Conservation (phyloP, 2,113 vertebrate species). For the Apeltes quadracus region DNA sequence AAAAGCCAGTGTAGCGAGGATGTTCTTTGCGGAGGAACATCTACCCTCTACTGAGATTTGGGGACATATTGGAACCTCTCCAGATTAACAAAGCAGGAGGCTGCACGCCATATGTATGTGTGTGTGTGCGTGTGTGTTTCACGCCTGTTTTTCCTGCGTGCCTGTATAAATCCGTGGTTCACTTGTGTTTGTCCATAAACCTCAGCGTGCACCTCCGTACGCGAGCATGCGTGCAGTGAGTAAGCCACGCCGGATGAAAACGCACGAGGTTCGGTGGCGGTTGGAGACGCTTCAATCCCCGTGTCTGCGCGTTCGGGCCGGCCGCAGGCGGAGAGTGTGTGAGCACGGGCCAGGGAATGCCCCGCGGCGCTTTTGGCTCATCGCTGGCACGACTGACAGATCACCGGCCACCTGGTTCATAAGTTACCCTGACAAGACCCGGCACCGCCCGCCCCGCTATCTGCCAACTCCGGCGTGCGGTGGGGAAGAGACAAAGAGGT, state of each 20-base stretch:
- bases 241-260: slow-evolving; percentile 55
- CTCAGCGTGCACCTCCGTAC: slow-evolving; percentile 34
- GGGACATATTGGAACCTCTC: too few species aligned
- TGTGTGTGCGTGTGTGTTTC: slow-evolving; percentile 4
- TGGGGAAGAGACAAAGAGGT: slow-evolving; percentile 44
- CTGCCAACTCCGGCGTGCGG: slow-evolving; percentile 54
- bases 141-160: slow-evolving; percentile 20
- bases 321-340: slow-evolving; percentile 31
- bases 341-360: slow-evolving; percentile 59
- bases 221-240: slow-evolving; percentile 42
- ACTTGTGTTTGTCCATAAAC: slow-evolving; percentile 56
- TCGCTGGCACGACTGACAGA: slow-evolving; percentile 65
- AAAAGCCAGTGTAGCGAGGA: slow-evolving; percentile 43
- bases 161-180: slow-evolving; percentile 39
- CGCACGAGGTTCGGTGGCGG: slow-evolving; percentile 39
- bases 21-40: too few species aligned
- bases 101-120: slow-evolving; percentile 55
- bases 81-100: slow-evolving; percentile 44
- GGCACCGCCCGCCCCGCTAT: slow-evolving; percentile 60
- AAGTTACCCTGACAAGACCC: slow-evolving; percentile 74
- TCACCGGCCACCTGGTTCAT: slow-evolving; percentile 73
- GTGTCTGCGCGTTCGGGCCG: slow-evolving; percentile 43
- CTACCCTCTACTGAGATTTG: too few species aligned
- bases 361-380: slow-evolving; percentile 70
- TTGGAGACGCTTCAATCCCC: slow-evolving; percentile 49